Evolutionary conservation across 2,888 invertebrate species (phyloP), one percentile per base, ranked within the genome.

Genomic region (Julus scanicus): DNA sequence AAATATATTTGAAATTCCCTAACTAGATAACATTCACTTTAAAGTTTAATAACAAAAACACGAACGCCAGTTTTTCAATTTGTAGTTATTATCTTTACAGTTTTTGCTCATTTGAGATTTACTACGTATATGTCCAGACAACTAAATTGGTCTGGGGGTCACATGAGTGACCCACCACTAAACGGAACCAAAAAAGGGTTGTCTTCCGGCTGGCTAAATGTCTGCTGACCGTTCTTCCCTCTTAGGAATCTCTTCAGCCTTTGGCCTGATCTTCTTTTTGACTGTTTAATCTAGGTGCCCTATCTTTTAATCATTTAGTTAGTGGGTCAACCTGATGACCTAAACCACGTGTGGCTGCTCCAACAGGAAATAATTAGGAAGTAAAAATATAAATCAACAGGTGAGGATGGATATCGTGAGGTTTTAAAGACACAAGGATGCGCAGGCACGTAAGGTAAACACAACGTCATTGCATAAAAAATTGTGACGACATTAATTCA

Each of bases 321-420:
- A 80, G 80, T 80, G 37, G 80, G 80, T 80, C 80, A 80, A 80
- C 29, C 80, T 80, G 80, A 80, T 80, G 80, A 80, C 80, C 80
- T 15, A 80, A 80, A 80, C 80, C 80, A 80, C 37, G 80, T 80
- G 80, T 80, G 37, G 80, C 80, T 80, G 37, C 80, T 37, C 37
- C 80, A 80, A 80, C 80, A 29, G 80, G 80, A 80, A 80, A 80
- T 39, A 80, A 80, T 80, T 80, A 80, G 80, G 80, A 29, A n/a
- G 63, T n/a, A 37, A 37, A 80, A 71, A 53, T 39, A 80, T 15
- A 29, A 29, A 44, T 5, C 80, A 80, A 37, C 80, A 80, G 80
- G 80, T 80, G 80, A 4, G 80, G 80, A 80, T 37, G 37, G 37
- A 80, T 63, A 63, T 63, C 63, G 63, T 63, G 63, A 17, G n/a